These are phyloP conservation scores for Cataglyphis albicans DNA, from an alignment of 2,888 invertebrate species.

Conservation along the genomic window DNA sequence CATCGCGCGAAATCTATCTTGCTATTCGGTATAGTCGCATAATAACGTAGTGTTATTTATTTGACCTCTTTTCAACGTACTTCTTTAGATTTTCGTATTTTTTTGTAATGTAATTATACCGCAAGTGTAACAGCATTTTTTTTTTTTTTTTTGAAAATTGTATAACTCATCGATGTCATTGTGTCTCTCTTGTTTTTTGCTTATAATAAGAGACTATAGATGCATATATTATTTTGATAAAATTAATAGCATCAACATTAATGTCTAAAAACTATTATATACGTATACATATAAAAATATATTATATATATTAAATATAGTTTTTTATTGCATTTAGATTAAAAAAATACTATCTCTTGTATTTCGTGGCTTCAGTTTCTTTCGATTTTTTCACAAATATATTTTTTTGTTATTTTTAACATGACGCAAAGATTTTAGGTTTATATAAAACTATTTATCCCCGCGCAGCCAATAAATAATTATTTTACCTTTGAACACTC, in stretches of 20 bases:
- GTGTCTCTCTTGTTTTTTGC: background rate
- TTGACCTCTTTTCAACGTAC: background rate
- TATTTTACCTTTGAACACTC: conserved; percentile 21
- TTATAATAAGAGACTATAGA: background rate
- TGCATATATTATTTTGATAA: background rate
- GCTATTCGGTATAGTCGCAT: conserved; percentile 17
- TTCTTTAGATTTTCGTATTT: background rate
- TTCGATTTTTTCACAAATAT: background rate
- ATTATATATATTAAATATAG: background rate
- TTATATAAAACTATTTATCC: conserved; percentile 1
- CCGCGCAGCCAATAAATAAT: conserved; percentile 28
- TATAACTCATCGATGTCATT: background rate
- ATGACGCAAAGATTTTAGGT: background rate
- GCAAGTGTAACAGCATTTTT: background rate
- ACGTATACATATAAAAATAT: background rate
- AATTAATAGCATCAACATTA: background rate
- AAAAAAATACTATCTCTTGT: background rate
- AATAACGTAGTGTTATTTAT: conserved; percentile 25
- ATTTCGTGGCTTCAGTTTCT: background rate
- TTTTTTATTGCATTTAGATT: background rate
- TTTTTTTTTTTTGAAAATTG: background rate
- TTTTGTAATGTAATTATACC: background rate
- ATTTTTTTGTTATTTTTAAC: conserved; percentile 18
- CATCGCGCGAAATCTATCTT: conserved; percentile 12
- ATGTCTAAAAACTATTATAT: background rate